Conservation (phyloP, 2,797 vertebrate species). For the Phrynocephalus forsythii region DNA sequence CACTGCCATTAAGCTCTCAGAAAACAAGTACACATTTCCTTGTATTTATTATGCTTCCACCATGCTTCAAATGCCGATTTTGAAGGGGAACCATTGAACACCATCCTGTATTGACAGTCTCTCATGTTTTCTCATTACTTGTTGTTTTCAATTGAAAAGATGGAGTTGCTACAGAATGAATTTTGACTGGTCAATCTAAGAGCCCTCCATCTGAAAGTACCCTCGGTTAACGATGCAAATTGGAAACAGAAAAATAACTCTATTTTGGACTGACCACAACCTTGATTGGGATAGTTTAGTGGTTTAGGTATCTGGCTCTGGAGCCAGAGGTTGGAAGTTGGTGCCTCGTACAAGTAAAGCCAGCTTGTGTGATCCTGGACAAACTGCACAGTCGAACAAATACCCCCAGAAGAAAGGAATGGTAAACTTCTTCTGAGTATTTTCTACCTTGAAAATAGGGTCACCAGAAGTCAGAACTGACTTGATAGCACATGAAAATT, state of each 20-base stretch:
- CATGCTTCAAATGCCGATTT: not conserved
- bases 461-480: no score
- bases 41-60: not conserved
- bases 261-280: slow-evolving; percentile 27
- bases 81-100: not conserved
- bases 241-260: slow-evolving; percentile 45
- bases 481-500: no score
- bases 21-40: slow-evolving; percentile 5
- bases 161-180: no score
- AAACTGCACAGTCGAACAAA: no score
- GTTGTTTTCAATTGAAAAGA: no score
- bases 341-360: no score
- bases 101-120: not conserved
- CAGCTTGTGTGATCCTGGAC: no score
- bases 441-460: no score
- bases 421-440: no score
- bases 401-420: no score
- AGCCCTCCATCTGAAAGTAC: not conserved
- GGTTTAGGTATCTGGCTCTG: no score
- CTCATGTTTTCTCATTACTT: not conserved
- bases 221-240: slow-evolving; percentile 51
- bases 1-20: not conserved
- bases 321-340: no score
- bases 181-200: not conserved
- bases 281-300: not conserved